A percentile compares a stretch with the other conserved stretches of the same genome.
Conservation (phyloP, 2,113 vertebrate genomes). For the Blennius ocellaris region DNA sequence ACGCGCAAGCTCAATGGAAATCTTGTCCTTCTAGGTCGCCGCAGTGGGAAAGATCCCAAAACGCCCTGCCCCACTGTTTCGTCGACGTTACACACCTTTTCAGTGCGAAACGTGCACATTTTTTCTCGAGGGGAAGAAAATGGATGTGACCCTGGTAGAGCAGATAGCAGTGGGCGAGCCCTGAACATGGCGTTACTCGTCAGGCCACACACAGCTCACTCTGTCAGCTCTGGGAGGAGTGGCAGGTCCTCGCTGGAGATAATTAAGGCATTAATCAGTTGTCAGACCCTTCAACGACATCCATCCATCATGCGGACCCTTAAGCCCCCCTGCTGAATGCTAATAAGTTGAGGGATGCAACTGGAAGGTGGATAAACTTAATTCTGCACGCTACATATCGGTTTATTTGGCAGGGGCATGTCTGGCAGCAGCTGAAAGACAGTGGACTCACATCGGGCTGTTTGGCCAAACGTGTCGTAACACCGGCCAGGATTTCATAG, state of each 20-base stretch:
- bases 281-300: slow-evolving; percentile 84
- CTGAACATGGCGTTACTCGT: slow-evolving; percentile 75
- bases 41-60: slow-evolving; percentile 55
- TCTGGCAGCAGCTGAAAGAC: slow-evolving; percentile 46
- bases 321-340: slow-evolving; percentile 77
- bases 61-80: slow-evolving; percentile 55
- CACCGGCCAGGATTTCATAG: slow-evolving; percentile 35
- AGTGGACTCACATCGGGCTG: slow-evolving; percentile 19
- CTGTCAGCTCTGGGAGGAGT: slow-evolving; percentile 76
- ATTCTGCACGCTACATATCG: slow-evolving; percentile 50
- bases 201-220: slow-evolving; percentile 80
- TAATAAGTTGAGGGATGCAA: slow-evolving; percentile 75
- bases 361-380: slow-evolving; percentile 70
- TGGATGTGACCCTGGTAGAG: slow-evolving; percentile 78
- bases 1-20: slow-evolving; percentile 20
- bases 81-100: slow-evolving; percentile 59
- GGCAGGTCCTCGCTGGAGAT: slow-evolving; percentile 76
- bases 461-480: slow-evolving; percentile 25
- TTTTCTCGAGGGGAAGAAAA: slow-evolving; percentile 70
- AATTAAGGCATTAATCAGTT: slow-evolving; percentile 89
- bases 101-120: slow-evolving; percentile 58
- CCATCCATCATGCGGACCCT: slow-evolving; percentile 79
- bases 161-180: slow-evolving; percentile 78
- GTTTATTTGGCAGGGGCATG: slow-evolving; percentile 52
- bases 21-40: slow-evolving; percentile 45